phyloP scores from a whole-genome alignment of 2,113 vertebrate species.

The Hymenochirus boettgeri region DNA sequence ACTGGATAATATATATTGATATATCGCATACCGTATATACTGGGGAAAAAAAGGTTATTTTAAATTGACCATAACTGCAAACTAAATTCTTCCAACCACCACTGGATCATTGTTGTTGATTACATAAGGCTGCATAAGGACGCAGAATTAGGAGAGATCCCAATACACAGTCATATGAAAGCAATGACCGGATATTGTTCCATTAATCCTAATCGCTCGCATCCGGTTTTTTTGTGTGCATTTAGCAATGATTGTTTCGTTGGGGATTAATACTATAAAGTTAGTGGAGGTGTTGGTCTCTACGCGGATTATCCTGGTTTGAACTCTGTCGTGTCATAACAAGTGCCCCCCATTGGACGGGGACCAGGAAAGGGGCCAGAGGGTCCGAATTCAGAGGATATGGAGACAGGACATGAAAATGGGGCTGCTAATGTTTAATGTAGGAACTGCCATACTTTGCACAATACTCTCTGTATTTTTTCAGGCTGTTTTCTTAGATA shows the following conservation, averaged over 20 bases:
- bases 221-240: slow-evolving; percentile 22
- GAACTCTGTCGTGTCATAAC: slow-evolving; percentile 13
- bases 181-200: slow-evolving; percentile 23
- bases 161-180: slow-evolving; percentile 18
- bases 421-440: too few relatives aligned
- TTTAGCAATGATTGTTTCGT: slow-evolving; percentile 28
- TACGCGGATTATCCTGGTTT: slow-evolving; percentile 15
- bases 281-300: slow-evolving; percentile 1
- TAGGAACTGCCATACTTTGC: slow-evolving; percentile 20
- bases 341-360: slow-evolving; percentile 15
- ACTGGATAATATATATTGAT: too few relatives aligned
- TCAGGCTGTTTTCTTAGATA: slow-evolving; percentile 22
- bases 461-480: slow-evolving; percentile 23
- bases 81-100: too few relatives aligned
- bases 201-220: slow-evolving; percentile 30
- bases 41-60: too few relatives aligned
- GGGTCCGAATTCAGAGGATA: slow-evolving; percentile 28
- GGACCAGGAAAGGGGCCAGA: slow-evolving; percentile 21
- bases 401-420: slow-evolving; percentile 29
- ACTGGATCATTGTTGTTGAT: too few relatives aligned
- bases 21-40: too few relatives aligned
- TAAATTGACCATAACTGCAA: too few relatives aligned
- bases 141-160: slow-evolving; percentile 22
- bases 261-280: slow-evolving; percentile 20
- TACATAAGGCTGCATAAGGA: slow-evolving; percentile 16